Percentiles rank a stretch among this genome's conserved stretches.
These are phyloP conservation scores for Polymixis lichenea DNA, from an alignment of 2,888 invertebrate species.

Conservation along the genomic window DNA sequence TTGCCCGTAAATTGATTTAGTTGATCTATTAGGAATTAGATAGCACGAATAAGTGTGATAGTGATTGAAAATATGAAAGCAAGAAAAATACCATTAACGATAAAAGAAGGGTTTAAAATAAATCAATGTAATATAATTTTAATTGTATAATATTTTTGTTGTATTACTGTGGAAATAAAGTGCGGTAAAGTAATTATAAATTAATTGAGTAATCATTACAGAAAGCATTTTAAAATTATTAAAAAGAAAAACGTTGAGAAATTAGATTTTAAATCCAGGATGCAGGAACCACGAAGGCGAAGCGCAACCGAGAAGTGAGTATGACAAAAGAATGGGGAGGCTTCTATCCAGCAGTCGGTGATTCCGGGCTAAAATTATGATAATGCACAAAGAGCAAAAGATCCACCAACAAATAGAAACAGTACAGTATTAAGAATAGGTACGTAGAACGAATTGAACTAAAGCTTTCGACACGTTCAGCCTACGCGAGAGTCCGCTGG, in stretches of 20 bases:
- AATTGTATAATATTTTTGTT: not conserved
- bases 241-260: not conserved
- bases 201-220: too few species aligned
- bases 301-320: not conserved
- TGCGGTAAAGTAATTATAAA: not conserved
- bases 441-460: not conserved
- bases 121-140: not conserved
- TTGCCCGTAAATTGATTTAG: not conserved
- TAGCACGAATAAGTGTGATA: not conserved
- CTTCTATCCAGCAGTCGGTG: too few species aligned
- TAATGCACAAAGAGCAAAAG: not conserved
- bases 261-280: not conserved
- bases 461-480: not conserved
- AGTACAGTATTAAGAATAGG: not conserved
- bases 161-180: not conserved
- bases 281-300: not conserved
- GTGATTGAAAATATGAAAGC: not conserved
- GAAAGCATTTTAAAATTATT: too few species aligned
- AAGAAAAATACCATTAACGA: not conserved
- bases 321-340: not conserved
- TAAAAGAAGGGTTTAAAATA: not conserved
- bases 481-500: too few species aligned
- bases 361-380: not conserved
- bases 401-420: not conserved
- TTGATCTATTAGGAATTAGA: not conserved